A percentile compares a stretch with the other conserved stretches of the same genome.
Evolutionary conservation across 2,797 vertebrate species (phyloP).

Genomic region (Scomberomorus guttatus): DNA sequence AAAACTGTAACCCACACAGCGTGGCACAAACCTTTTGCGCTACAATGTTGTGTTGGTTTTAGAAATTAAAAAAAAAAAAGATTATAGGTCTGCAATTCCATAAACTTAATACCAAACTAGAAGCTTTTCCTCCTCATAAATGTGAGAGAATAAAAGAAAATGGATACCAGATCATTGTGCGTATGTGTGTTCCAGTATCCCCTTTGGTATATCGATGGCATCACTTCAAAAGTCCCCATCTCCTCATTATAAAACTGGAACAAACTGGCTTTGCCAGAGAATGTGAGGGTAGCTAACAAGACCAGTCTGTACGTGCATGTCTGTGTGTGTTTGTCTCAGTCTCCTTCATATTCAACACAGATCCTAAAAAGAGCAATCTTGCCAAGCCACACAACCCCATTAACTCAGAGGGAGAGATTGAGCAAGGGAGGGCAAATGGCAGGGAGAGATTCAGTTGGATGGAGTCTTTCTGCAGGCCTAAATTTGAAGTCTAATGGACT

Average conservation of each 20-base stretch:
- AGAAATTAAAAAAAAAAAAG: conserved; percentile 5
- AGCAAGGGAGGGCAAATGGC: conserved; percentile 40
- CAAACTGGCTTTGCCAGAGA: conserved; percentile 77
- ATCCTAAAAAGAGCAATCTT: conserved; percentile 70
- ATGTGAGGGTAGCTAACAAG: conserved; percentile 80
- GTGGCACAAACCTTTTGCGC: conserved; percentile 15
- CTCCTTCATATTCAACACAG: conserved; percentile 77
- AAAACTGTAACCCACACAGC: conserved; percentile 18
- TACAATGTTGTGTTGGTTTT: not conserved
- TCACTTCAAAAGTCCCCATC: conserved; percentile 73
- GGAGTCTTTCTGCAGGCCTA: conserved; percentile 34
- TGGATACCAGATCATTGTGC: conserved; percentile 30
- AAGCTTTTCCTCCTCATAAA: conserved; percentile 18
- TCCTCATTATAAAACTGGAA: conserved; percentile 83
- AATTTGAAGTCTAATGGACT: conserved; percentile 51
- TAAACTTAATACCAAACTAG: conserved; percentile 22
- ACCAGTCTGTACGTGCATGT: conserved; percentile 73
- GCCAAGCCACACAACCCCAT: conserved; percentile 80
- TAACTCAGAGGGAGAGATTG: conserved; percentile 63
- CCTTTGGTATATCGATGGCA: conserved; percentile 66
- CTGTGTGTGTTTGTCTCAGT: conserved; percentile 52
- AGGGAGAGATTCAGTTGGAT: conserved; percentile 45
- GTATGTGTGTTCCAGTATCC: conserved; percentile 32
- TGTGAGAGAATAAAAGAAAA: conserved; percentile 38
- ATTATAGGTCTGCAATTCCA: conserved; percentile 16